Conservation (phyloP, 2,113 vertebrate genomes). For the Daphoenositta chrysoptera region DNA sequence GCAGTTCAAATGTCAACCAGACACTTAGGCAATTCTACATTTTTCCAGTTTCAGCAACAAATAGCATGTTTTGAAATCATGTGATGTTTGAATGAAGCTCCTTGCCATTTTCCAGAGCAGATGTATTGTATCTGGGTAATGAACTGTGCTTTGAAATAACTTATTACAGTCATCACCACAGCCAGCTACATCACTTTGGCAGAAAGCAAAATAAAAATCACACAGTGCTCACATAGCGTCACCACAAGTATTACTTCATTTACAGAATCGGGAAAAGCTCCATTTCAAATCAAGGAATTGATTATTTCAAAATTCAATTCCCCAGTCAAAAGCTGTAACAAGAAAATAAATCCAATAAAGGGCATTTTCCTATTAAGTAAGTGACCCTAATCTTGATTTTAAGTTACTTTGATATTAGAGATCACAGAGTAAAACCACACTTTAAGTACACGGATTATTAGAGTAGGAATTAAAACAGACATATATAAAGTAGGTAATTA, state of each 20-base stretch:
- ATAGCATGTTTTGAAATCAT: neutral
- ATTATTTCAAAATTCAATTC: constrained; percentile 2
- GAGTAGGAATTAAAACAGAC: neutral
- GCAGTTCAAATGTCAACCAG: neutral
- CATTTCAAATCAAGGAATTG: neutral
- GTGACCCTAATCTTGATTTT: constrained; percentile 7
- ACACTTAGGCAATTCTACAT: neutral
- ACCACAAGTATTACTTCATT: neutral
- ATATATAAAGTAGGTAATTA: neutral
- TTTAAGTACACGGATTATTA: neutral
- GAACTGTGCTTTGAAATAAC: neutral
- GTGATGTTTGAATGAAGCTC: neutral
- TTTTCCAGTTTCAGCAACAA: neutral
- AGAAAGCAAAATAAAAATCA: neutral
- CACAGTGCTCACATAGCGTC: neutral
- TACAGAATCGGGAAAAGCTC: neutral
- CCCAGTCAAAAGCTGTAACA: neutral
- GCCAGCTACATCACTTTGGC: neutral
- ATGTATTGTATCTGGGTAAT: neutral
- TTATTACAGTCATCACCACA: neutral
- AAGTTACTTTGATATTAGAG: neutral
- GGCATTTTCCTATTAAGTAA: neutral
- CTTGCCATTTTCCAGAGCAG: neutral
- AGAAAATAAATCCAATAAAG: neutral
- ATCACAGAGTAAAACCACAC: neutral